Evolutionary conservation across 2,888 invertebrate genomes (phyloP), one percentile per base, ranked within the genome.

Genomic region (Cerastis rubricosa): DNA sequence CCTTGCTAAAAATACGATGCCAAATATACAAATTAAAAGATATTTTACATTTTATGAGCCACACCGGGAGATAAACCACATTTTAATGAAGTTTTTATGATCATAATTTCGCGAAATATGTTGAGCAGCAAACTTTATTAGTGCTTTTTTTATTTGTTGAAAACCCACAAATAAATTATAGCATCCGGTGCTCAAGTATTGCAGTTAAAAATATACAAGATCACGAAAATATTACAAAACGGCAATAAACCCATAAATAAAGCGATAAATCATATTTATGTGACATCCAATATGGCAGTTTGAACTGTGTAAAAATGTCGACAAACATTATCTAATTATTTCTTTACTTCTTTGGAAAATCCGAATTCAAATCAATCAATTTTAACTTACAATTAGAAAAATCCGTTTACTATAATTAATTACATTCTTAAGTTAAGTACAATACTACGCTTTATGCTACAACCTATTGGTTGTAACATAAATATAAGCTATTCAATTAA

Each of bases 141-240:
- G 35, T 2, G 7, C 25, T 59, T 68, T 59, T 65, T 77, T 59
- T 74, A 1, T 43, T 71, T 51, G 25, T 14, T 54, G n/a, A 51
- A 45, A 66, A 72, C 68, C 19, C 40, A 71, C 35, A 54, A 57
- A 71, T 51, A 64, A 59, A 61, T 54, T 71, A 57, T 54, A 43
- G 59, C 63, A 71, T 70, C 29, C 43, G 66, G 12, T 47, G 25
- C 51, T 43, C 40, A 11, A 78, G n/a, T 79, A 85, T 76, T 91
- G 90, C 78, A 89, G 88, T 85, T 84, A 88, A 83, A 86, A 86
- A 84, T 85, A 87, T 81, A 77, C 7, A 43, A 43, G 12, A 22
- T 54, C 81, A 69, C 25, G 68, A 64, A 74, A 71, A 74, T 49
- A 75, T n/a, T 35, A 70, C 49, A 74, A 72, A 68, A 71, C 25